A percentile compares a stretch with the other conserved stretches of the same genome.
Evolutionary conservation across 1,140 invertebrate species (phyloP).

Genomic region (Sinella curviseta): DNA sequence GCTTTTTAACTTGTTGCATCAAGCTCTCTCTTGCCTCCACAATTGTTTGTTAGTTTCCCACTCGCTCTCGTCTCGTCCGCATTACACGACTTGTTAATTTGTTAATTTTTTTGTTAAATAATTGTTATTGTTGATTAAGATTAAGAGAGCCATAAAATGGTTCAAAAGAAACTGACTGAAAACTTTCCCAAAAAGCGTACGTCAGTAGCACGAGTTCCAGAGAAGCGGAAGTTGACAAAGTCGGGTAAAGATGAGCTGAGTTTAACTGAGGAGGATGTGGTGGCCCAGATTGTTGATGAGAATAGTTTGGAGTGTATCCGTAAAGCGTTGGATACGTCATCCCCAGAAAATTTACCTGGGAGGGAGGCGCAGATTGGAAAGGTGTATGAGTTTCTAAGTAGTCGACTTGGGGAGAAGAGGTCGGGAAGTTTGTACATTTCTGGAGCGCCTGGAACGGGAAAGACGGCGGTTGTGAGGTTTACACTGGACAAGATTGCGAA

Average conservation of each 20-base stretch:
- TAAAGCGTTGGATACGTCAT: constrained; percentile 69
- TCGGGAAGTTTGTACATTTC: constrained; percentile 89
- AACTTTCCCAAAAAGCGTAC: not conserved
- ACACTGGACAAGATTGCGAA: not conserved
- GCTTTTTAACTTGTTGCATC: too few species aligned
- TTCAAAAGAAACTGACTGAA: constrained; percentile 4
- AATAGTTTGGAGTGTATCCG: constrained; percentile 19
- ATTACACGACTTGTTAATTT: too few species aligned
- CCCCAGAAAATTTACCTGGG: constrained; percentile 69
- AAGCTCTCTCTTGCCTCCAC: too few species aligned
- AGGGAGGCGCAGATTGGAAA: constrained; percentile 74
- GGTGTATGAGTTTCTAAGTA: constrained; percentile 69
- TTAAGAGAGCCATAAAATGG: too few species aligned
- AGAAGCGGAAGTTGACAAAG: constrained; percentile 2
- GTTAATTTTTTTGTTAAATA: too few species aligned
- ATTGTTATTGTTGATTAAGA: too few species aligned
- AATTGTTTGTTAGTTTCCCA: too few species aligned
- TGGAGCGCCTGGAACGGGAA: constrained; percentile 93
- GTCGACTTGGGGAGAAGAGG: constrained; percentile 65
- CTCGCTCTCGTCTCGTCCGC: too few species aligned
- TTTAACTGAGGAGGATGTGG: not conserved
- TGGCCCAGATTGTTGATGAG: not conserved
- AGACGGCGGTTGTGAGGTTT: constrained; percentile 78
- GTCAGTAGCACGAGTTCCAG: not conserved
- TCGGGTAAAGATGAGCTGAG: not conserved